Percentiles rank a stretch among this genome's conserved stretches.
Conservation (phyloP, 2,113 vertebrate genomes). For the Thinocorus orbignyianus region DNA sequence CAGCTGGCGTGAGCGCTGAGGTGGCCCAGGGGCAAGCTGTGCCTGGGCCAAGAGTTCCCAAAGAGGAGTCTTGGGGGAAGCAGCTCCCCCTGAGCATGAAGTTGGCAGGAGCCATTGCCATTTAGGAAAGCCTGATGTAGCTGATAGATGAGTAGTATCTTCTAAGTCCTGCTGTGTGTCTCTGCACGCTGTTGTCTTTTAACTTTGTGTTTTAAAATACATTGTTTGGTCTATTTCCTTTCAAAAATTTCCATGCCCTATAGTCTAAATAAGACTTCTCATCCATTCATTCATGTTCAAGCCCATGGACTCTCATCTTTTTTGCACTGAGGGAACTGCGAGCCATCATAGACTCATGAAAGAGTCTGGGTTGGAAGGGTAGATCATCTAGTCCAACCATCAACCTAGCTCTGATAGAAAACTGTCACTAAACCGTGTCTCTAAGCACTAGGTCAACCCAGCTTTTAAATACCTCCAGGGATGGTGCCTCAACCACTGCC, state of each 20-base stretch:
- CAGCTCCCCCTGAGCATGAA: neutral
- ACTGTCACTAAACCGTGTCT: no score
- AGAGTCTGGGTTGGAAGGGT: no score
- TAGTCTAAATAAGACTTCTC: neutral
- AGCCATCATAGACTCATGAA: neutral
- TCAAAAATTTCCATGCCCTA: neutral
- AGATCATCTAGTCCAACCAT: no score
- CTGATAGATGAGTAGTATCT: neutral
- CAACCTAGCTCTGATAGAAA: no score
- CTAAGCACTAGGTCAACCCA: no score
- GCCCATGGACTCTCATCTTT: neutral
- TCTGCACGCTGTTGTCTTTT: neutral
- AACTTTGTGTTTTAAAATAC: neutral
- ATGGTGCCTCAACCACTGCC: no score
- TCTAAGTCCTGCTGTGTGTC: neutral
- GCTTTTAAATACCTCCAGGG: no score
- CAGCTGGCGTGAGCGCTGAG: rapidly evolving
- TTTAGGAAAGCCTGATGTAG: neutral
- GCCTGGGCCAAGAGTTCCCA: neutral
- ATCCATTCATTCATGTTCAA: neutral
- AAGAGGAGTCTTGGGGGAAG: neutral
- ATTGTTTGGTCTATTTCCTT: neutral
- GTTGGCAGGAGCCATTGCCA: neutral
- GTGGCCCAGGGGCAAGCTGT: neutral
- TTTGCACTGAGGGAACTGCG: neutral